Conservation (phyloP, 1,140 invertebrate species). For the Zaprionus tsacasi region DNA sequence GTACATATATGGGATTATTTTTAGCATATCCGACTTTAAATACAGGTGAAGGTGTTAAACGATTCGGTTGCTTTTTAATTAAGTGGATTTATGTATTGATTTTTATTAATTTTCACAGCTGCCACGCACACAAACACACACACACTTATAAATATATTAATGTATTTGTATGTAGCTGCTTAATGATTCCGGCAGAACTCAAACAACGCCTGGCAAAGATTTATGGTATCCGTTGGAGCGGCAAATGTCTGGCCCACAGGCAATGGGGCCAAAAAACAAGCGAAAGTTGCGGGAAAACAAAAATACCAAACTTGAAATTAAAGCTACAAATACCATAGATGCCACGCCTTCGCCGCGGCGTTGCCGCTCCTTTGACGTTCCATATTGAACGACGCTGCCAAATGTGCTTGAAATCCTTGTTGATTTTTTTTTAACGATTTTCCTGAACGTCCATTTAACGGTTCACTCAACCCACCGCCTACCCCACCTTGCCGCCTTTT, state of each 20-base stretch:
- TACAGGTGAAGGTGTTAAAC: background rate
- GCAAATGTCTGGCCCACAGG: slow-evolving; percentile 58
- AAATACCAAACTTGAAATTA: slow-evolving; percentile 25
- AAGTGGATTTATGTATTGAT: slow-evolving; percentile 57
- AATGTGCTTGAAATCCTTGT: slow-evolving; percentile 48
- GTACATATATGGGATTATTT: no score
- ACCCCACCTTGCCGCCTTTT: background rate
- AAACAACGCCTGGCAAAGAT: slow-evolving; percentile 46
- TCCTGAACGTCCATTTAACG: slow-evolving; percentile 32
- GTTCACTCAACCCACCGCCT: slow-evolving; percentile 25
- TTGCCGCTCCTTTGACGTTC: background rate
- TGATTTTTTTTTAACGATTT: slow-evolving; percentile 60
- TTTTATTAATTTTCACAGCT: slow-evolving; percentile 39
- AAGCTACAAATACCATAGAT: slow-evolving; percentile 13
- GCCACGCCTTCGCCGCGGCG: background rate
- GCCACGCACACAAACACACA: slow-evolving; percentile 18
- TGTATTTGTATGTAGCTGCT: slow-evolving; percentile 33
- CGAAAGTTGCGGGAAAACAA: slow-evolving; percentile 23
- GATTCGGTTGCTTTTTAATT: slow-evolving; percentile 26
- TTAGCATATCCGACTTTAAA: background rate
- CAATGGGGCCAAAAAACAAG: slow-evolving; percentile 2
- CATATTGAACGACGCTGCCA: background rate
- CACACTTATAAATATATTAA: background rate
- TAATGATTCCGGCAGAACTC: slow-evolving; percentile 42
- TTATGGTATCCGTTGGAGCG: slow-evolving; percentile 59